These are phyloP conservation scores for Diplolepis rosae DNA, from an alignment of 2,888 invertebrate genomes.

Conservation along the genomic window DNA sequence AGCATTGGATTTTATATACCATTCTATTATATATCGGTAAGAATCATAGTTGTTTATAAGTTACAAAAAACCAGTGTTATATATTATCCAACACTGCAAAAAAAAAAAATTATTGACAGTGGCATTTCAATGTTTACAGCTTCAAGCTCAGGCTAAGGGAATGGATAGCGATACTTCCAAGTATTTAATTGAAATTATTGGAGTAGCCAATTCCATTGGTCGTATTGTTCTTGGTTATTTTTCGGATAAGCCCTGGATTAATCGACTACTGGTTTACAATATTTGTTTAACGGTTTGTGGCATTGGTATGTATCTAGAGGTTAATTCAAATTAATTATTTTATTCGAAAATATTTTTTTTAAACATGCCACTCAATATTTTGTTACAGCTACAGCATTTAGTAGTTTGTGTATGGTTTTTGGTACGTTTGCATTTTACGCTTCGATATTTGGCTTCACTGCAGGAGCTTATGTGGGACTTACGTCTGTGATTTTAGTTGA, in stretches of 20 bases:
- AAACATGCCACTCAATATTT: slow-evolving; percentile 17
- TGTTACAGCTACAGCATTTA: slow-evolving; percentile 84
- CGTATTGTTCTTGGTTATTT: slow-evolving; percentile 90
- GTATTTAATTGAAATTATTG: slow-evolving; percentile 78
- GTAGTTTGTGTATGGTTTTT: slow-evolving; percentile 85
- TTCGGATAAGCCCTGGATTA: slow-evolving; percentile 92
- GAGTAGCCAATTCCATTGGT: slow-evolving; percentile 91
- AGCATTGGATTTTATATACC: slow-evolving; percentile 97
- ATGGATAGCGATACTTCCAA: slow-evolving; percentile 44
- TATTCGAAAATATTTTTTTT: neutral
- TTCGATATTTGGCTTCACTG: slow-evolving; percentile 89
- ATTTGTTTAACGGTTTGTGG: slow-evolving; percentile 91
- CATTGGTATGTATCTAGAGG: slow-evolving; percentile 79
- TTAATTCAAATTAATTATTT: slow-evolving; percentile 2
- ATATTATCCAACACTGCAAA: too few relatives aligned
- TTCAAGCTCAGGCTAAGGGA: slow-evolving; percentile 80
- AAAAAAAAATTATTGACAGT: too few relatives aligned
- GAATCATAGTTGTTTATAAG: slow-evolving; percentile 4
- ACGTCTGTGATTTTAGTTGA: slow-evolving; percentile 97
- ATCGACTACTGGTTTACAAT: slow-evolving; percentile 93
- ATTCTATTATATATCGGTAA: slow-evolving; percentile 85
- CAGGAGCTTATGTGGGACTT: slow-evolving; percentile 96
- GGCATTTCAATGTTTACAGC: slow-evolving; percentile 67
- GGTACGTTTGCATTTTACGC: slow-evolving; percentile 85
- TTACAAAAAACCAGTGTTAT: neutral